These are phyloP conservation scores for Crotalus helleri DNA, from an alignment of 2,113 vertebrate genomes.

Conservation along the genomic window DNA sequence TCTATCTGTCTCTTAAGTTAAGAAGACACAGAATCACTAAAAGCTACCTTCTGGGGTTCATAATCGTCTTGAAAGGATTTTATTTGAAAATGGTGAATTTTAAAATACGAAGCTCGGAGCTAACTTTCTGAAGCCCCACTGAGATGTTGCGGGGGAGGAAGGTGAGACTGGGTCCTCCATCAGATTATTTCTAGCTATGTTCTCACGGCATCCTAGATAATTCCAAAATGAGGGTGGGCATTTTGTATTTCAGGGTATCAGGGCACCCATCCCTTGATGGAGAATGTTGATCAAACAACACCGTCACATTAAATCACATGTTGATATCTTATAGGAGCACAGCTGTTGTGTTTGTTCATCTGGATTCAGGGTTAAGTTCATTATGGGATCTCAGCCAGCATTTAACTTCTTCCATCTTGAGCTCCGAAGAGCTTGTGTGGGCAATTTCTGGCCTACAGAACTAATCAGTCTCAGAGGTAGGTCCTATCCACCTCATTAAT, in stretches of 20 bases:
- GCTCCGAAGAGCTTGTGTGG: neutral
- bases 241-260: neutral
- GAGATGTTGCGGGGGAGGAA: neutral
- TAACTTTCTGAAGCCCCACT: neutral
- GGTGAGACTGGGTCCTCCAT: neutral
- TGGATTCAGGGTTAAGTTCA: neutral
- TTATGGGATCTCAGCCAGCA: neutral
- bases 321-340: neutral
- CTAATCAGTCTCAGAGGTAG: neutral
- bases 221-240: neutral
- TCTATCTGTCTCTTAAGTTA: slow-evolving; percentile 8
- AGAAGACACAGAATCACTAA: neutral
- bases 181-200: neutral
- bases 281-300: neutral
- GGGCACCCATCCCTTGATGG: neutral
- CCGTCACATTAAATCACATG: neutral
- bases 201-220: neutral
- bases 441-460: neutral
- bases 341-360: neutral
- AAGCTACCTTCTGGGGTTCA: neutral
- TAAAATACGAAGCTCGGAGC: neutral
- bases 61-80: neutral
- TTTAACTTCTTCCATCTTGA: neutral
- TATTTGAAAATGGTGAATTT: neutral
- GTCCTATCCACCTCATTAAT: neutral